These are phyloP conservation scores for Pipistrellus pipistrellus DNA, from an alignment of 2,797 vertebrate genomes.

Conservation along the genomic window DNA sequence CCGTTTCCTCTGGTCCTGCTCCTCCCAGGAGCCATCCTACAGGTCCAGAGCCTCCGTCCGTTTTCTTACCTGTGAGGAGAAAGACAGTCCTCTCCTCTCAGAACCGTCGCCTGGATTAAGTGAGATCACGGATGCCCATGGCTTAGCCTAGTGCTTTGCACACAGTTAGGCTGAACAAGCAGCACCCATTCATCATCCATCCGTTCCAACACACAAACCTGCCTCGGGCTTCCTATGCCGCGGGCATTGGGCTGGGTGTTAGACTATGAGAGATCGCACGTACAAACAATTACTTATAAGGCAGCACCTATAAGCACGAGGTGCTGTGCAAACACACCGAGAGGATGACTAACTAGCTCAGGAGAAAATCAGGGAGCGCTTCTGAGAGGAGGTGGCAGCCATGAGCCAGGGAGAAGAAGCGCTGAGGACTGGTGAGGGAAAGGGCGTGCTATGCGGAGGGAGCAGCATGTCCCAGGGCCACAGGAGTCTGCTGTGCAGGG, in stretches of 20 bases:
- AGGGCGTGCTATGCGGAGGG: not conserved
- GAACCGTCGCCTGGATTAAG: not conserved
- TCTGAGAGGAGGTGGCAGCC: not conserved
- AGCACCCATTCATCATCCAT: not conserved
- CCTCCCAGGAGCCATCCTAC: not conserved
- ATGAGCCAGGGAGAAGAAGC: conserved; percentile 56
- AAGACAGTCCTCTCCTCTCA: not conserved
- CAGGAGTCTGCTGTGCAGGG: too few relatives aligned
- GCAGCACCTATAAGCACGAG: not conserved
- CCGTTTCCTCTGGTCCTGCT: not conserved
- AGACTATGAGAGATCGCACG: not conserved
- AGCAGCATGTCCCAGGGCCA: not conserved
- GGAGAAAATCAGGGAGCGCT: conserved; percentile 65
- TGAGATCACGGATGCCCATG: not conserved
- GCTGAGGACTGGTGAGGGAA: not conserved
- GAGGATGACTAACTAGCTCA: not conserved
- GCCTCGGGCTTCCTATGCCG: too few relatives aligned
- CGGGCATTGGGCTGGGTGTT: not conserved
- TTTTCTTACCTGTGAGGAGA: not conserved
- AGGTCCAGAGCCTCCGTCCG: not conserved
- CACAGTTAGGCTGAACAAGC: not conserved
- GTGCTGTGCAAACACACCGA: not conserved
- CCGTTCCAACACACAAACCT: not conserved
- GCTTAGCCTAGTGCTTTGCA: too few relatives aligned
- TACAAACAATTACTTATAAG: not conserved